Conservation (phyloP, 2,888 invertebrate species). For the Mesopsocus fuscifrons region DNA sequence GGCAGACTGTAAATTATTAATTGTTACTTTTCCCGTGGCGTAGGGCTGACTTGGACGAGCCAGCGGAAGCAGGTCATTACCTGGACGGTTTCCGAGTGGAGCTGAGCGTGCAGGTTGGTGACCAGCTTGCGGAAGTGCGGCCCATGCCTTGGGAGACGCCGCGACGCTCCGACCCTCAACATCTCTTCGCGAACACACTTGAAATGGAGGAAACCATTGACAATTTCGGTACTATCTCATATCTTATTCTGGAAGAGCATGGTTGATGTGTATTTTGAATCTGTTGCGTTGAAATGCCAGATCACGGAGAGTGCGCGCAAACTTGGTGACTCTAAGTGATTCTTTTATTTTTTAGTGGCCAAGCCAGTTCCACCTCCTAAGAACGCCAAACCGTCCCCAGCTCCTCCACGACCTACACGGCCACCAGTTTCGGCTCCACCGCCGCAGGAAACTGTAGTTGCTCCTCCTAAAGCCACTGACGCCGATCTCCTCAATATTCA, state of each 20-base stretch:
- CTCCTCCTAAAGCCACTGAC: constrained; percentile 9
- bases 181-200: constrained; percentile 54
- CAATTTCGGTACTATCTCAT: constrained; percentile 61
- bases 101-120: constrained; percentile 22
- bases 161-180: constrained; percentile 30
- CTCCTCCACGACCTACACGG: constrained; percentile 23
- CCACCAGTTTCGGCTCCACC: constrained; percentile 18
- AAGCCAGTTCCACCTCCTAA: constrained; percentile 23
- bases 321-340: too few species aligned
- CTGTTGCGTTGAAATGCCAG: neutral
- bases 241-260: too few species aligned
- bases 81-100: constrained; percentile 43
- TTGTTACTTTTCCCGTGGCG: too few species aligned
- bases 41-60: constrained; percentile 61
- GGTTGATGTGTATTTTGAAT: too few species aligned
- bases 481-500: constrained; percentile 37
- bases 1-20: neutral
- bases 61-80: constrained; percentile 40
- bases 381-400: constrained; percentile 6
- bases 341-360: constrained; percentile 28
- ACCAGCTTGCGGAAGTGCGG: constrained; percentile 1
- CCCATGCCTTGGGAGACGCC: constrained; percentile 38
- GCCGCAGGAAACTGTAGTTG: too few species aligned
- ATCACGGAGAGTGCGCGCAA: too few species aligned
- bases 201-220: constrained; percentile 71